These are phyloP conservation scores for Enteromius thamalakanensis DNA, from an alignment of 2,797 vertebrate species.

Conservation along the genomic window DNA sequence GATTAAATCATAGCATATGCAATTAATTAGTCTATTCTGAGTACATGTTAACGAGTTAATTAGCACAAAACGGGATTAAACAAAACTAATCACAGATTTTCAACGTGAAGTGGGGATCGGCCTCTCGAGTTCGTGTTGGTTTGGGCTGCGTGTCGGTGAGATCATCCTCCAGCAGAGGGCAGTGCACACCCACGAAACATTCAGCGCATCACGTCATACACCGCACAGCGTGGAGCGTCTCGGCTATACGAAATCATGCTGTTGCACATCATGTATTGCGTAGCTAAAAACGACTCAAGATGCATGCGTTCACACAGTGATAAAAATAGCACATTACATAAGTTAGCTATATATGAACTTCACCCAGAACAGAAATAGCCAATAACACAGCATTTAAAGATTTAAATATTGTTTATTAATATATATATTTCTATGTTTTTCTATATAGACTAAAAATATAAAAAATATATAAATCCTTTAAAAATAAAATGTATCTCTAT, in stretches of 20 bases:
- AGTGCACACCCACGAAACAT: conserved; percentile 72
- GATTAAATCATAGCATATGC: conserved; percentile 40
- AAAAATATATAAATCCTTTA: not conserved
- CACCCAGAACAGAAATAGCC: not conserved
- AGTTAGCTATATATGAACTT: not conserved
- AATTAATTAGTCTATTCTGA: conserved; percentile 16
- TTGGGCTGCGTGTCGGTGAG: not conserved
- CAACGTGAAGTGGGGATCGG: not conserved
- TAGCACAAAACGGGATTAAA: conserved; percentile 25
- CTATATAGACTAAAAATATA: not conserved
- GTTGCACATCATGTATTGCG: conserved; percentile 30
- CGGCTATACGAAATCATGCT: conserved; percentile 17
- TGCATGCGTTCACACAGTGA: conserved; percentile 12
- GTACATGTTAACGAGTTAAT: conserved; percentile 5
- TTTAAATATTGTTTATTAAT: not conserved
- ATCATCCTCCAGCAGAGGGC: conserved; percentile 75
- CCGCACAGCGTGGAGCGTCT: not conserved
- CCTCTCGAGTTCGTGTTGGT: not conserved
- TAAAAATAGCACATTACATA: not conserved
- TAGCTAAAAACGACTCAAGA: conserved; percentile 20
- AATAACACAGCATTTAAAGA: not conserved
- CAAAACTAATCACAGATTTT: not conserved
- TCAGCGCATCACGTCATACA: not conserved
- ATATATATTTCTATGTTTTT: not conserved
- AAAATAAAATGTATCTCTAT: not conserved